phyloP scores from a whole-genome alignment of 2,888 invertebrate species.

The Megastigmus dorsalis region DNA sequence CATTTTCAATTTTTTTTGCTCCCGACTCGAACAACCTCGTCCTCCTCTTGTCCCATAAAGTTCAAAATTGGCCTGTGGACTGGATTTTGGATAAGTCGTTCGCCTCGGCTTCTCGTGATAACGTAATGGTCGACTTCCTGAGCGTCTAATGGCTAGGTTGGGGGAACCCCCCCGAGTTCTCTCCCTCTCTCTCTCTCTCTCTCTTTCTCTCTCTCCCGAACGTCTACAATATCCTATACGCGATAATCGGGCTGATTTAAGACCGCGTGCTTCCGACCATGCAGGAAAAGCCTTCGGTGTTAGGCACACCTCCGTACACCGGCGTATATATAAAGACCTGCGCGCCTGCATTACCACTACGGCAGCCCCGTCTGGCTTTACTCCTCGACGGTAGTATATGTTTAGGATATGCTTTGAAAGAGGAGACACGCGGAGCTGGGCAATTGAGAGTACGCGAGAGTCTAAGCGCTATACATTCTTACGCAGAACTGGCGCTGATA shows the following conservation, averaged over 20 bases:
- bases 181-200: constrained; percentile 27
- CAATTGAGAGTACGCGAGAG: too few species aligned
- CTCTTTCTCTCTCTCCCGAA: constrained; percentile 43
- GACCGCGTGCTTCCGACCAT: constrained; percentile 66
- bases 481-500: too few species aligned
- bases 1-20: background rate
- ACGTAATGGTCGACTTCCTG: constrained; percentile 67
- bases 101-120: constrained; percentile 62
- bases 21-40: background rate
- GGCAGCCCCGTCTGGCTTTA: too few species aligned
- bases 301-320: constrained; percentile 23
- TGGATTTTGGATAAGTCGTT: constrained; percentile 49
- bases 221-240: constrained; percentile 63
- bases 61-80: constrained; percentile 43
- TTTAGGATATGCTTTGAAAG: too few species aligned
- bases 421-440: too few species aligned
- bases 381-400: too few species aligned
- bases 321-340: background rate
- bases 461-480: too few species aligned
- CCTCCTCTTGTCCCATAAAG: constrained; percentile 20
- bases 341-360: constrained; percentile 17
- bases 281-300: constrained; percentile 63
- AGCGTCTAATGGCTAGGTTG: constrained; percentile 61
- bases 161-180: background rate
- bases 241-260: constrained; percentile 71